Evolutionary conservation across 2,888 invertebrate species (phyloP).

Genomic region (Amiota communis): DNA sequence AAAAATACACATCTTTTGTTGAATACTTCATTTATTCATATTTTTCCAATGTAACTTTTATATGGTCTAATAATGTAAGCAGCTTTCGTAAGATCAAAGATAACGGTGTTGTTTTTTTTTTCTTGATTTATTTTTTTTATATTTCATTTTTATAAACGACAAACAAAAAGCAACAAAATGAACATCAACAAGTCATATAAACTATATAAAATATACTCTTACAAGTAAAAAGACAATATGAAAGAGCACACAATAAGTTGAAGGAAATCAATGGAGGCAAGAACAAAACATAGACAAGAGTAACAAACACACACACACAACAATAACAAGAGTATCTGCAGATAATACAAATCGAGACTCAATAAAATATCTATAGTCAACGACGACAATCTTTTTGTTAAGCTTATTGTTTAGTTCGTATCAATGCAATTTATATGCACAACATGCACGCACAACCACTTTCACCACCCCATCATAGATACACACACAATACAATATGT

Average conservation of each 20-base stretch:
- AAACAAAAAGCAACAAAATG: slow-evolving; percentile 39
- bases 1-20: too few relatives aligned
- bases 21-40: too few relatives aligned
- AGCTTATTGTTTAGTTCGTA: slow-evolving; percentile 15
- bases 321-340: slow-evolving; percentile 18
- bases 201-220: slow-evolving; percentile 41
- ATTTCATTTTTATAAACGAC: slow-evolving; percentile 43
- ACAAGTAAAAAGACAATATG: slow-evolving; percentile 47
- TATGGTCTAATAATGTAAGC: too few relatives aligned
- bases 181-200: slow-evolving; percentile 34
- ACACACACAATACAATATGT: slow-evolving; percentile 1
- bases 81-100: too few relatives aligned
- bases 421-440: slow-evolving; percentile 49
- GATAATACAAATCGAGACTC: slow-evolving; percentile 22
- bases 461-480: slow-evolving; percentile 38
- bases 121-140: slow-evolving; percentile 36
- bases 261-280: slow-evolving; percentile 39
- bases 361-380: slow-evolving; percentile 24
- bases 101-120: too few relatives aligned
- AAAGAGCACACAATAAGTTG: slow-evolving; percentile 41
- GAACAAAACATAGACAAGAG: slow-evolving; percentile 21
- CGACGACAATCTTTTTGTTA: background rate
- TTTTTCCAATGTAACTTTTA: too few relatives aligned
- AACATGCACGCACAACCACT: slow-evolving; percentile 33
- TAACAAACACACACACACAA: slow-evolving; percentile 42